Evolutionary conservation across 2,797 vertebrate species (phyloP).

Genomic region (Anabas testudineus): DNA sequence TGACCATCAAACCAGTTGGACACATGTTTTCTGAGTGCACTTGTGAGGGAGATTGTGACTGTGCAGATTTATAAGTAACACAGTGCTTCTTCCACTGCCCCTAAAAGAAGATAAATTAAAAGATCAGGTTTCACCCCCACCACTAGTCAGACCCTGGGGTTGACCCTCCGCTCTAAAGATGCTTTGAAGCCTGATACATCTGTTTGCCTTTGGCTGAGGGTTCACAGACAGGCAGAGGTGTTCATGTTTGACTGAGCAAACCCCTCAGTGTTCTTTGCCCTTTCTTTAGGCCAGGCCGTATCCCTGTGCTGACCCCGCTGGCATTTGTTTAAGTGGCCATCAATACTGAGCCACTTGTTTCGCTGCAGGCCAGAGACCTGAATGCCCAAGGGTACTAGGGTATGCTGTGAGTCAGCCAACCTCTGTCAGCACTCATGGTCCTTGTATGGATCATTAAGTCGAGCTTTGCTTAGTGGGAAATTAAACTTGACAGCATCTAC

Average conservation of each 20-base stretch:
- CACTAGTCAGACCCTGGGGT: slow-evolving; percentile 21
- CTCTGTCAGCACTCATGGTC: slow-evolving; percentile 24
- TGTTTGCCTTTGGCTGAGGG: slow-evolving; percentile 70
- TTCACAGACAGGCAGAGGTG: slow-evolving; percentile 54
- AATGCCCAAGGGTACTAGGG: slow-evolving; percentile 31
- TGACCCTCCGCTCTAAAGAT: slow-evolving; percentile 44
- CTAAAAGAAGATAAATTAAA: slow-evolving; percentile 65
- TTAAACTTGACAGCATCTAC: slow-evolving; percentile 63
- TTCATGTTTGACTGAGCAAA: slow-evolving; percentile 58
- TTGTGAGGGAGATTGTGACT: slow-evolving; percentile 26
- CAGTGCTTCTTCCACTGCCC: not conserved
- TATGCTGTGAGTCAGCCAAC: slow-evolving; percentile 5
- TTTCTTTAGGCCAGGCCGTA: slow-evolving; percentile 38
- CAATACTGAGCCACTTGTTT: slow-evolving; percentile 56
- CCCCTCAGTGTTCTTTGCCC: slow-evolving; percentile 46
- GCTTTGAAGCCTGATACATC: slow-evolving; percentile 80
- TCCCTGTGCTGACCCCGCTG: slow-evolving; percentile 56
- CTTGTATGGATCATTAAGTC: slow-evolving; percentile 38
- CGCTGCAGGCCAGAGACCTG: slow-evolving; percentile 29
- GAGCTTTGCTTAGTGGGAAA: slow-evolving; percentile 44
- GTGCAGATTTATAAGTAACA: slow-evolving; percentile 13
- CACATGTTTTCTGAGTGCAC: slow-evolving; percentile 37
- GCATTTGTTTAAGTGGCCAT: slow-evolving; percentile 54
- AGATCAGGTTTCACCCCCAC: slow-evolving; percentile 63
- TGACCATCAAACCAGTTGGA: slow-evolving; percentile 26